These are phyloP conservation scores for Mesorhabditis spiculigera DNA, from an alignment of 2,888 invertebrate genomes.

Conservation along the genomic window DNA sequence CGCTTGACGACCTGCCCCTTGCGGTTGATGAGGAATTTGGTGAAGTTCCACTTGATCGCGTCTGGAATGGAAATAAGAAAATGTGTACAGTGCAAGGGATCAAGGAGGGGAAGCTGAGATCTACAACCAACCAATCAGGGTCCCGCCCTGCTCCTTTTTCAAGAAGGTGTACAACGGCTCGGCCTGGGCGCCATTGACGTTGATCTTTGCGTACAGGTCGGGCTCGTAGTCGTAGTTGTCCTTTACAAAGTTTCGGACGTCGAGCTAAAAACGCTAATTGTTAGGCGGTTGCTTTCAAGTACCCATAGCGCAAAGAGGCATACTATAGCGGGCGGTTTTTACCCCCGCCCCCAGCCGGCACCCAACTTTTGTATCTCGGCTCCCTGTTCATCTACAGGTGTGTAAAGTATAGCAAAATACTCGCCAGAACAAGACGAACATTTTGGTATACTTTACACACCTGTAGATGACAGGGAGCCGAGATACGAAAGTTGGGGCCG, in stretches of 20 bases:
- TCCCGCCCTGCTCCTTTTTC: slow-evolving; percentile 65
- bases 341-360: too few species aligned
- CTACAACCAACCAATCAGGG: slow-evolving; percentile 63
- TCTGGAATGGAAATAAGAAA: slow-evolving; percentile 17
- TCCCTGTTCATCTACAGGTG: too few species aligned
- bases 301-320: too few species aligned
- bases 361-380: too few species aligned
- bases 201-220: slow-evolving; percentile 67
- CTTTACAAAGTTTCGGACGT: slow-evolving; percentile 68
- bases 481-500: too few species aligned
- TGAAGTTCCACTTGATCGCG: slow-evolving; percentile 82
- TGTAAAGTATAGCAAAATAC: too few species aligned
- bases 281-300: too few species aligned
- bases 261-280: slow-evolving; percentile 48
- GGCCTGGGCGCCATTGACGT: slow-evolving; percentile 68
- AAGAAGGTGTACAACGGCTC: slow-evolving; percentile 66
- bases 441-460: too few species aligned
- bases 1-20: slow-evolving; percentile 46
- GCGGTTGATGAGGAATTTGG: slow-evolving; percentile 76
- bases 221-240: slow-evolving; percentile 52
- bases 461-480: too few species aligned
- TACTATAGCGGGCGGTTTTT: too few species aligned
- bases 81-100: slow-evolving; percentile 15
- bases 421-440: too few species aligned
- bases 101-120: slow-evolving; percentile 63